Conservation (phyloP, 2,113 vertebrate genomes). For the Apaloderma vittatum region DNA sequence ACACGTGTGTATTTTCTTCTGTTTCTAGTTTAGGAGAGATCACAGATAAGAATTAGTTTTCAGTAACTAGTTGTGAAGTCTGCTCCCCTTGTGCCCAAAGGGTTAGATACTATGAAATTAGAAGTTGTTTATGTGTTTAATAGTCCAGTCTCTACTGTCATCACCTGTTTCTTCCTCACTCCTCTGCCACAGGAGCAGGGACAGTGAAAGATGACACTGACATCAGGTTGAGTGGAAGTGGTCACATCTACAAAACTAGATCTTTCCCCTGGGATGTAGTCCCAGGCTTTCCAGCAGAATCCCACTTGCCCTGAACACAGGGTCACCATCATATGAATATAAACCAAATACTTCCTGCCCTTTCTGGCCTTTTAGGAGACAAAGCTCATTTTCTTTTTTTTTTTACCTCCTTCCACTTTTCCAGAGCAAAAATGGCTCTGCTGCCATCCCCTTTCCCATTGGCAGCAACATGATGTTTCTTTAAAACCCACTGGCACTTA, state of each 20-base stretch:
- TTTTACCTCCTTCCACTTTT: not conserved
- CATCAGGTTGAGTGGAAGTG: not conserved
- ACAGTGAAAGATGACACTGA: not conserved
- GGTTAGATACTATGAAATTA: not conserved
- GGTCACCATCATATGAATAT: not conserved
- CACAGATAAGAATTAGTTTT: not conserved
- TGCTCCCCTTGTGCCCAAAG: not conserved
- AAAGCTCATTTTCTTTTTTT: accelerated
- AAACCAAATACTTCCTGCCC: not conserved
- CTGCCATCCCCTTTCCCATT: not conserved
- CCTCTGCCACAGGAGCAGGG: not conserved
- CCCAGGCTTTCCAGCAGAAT: not conserved
- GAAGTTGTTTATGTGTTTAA: not conserved
- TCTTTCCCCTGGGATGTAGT: not conserved
- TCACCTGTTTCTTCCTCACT: not conserved
- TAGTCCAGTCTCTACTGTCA: not conserved
- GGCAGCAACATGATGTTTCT: not conserved
- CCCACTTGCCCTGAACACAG: not conserved
- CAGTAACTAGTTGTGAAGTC: not conserved
- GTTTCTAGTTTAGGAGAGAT: not conserved
- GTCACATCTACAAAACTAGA: not conserved
- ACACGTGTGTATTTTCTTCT: not conserved
- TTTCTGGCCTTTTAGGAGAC: not conserved
- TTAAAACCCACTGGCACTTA: not conserved
- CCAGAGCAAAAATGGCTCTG: not conserved